Conservation (phyloP, 2,888 invertebrate genomes). For the Ophonus ardosiacus region DNA sequence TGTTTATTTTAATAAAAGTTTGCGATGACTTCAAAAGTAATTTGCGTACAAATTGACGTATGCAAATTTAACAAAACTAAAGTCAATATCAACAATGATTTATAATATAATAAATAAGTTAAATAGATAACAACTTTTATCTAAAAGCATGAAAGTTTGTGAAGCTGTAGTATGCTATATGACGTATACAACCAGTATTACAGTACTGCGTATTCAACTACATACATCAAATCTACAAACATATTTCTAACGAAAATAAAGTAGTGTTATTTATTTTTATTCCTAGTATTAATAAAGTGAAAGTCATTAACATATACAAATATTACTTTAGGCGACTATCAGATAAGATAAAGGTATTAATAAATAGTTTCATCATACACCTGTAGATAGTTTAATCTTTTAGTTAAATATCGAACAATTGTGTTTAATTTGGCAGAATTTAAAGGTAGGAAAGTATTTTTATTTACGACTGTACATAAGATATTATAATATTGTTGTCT, state of each 20-base stretch:
- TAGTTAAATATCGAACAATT: neutral
- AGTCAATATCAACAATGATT: neutral
- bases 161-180: neutral
- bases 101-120: neutral
- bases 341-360: neutral
- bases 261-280: neutral
- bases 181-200: neutral
- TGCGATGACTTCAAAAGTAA: neutral
- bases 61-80: neutral
- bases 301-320: neutral
- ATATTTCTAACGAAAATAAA: neutral
- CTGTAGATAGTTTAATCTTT: neutral
- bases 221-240: neutral
- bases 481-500: neutral
- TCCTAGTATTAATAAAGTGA: neutral
- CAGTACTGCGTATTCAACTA: neutral
- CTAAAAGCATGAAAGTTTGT: neutral
- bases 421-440: neutral
- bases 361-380: neutral
- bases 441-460: neutral
- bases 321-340: neutral
- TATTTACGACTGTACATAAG: neutral
- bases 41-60: neutral
- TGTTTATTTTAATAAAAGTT: neutral
- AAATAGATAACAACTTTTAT: neutral